These are phyloP conservation scores for Choloepus didactylus DNA, from an alignment of 2,797 vertebrate species.

Conservation along the genomic window DNA sequence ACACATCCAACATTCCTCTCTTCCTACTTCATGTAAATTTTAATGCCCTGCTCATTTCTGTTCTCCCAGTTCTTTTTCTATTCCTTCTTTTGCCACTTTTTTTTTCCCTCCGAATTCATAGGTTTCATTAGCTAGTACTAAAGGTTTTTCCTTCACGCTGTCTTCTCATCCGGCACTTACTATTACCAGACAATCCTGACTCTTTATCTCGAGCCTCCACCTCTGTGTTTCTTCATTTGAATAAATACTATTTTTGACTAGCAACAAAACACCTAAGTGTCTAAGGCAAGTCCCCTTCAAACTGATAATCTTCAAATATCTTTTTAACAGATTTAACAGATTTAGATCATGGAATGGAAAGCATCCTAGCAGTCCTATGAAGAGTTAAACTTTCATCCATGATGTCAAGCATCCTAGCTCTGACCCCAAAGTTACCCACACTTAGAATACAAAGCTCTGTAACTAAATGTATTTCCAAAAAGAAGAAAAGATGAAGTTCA, in stretches of 20 bases:
- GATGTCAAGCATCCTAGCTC: fast-evolving
- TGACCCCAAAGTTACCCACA: too few relatives aligned
- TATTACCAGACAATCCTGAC: fast-evolving
- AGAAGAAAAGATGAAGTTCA: background rate
- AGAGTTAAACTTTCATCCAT: fast-evolving
- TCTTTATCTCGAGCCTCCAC: background rate
- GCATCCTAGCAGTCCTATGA: background rate
- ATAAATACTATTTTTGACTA: background rate
- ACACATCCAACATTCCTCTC: fast-evolving
- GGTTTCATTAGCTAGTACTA: background rate
- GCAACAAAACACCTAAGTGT: fast-evolving
- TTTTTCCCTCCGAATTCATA: background rate
- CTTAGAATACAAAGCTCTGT: too few relatives aligned
- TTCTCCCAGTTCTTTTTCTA: too few relatives aligned
- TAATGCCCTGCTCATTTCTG: background rate
- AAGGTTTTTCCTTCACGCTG: fast-evolving
- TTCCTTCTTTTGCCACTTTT: background rate
- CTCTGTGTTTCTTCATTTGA: background rate
- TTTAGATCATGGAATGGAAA: background rate
- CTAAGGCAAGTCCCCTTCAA: too few relatives aligned
- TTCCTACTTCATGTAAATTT: background rate
- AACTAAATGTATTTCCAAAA: background rate
- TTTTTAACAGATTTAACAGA: background rate
- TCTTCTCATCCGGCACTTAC: background rate
- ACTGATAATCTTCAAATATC: fast-evolving